A percentile compares a stretch with the other conserved stretches of the same genome.
Conservation (phyloP, 2,797 vertebrate species). For the Crenuchus spilurus region DNA sequence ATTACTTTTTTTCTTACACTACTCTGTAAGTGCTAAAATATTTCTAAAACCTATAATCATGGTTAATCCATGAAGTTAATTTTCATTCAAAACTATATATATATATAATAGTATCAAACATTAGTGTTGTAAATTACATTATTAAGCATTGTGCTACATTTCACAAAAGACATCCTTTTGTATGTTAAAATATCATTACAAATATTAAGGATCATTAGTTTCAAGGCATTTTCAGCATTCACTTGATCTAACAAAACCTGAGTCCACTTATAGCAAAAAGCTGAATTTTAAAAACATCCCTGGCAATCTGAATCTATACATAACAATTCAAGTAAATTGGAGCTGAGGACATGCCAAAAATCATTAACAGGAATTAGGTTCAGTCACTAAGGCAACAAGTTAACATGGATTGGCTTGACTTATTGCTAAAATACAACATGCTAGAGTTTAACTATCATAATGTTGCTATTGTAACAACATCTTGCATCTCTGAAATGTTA, state of each 20-base stretch:
- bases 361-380: neutral
- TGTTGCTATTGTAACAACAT: neutral
- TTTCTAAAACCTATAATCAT: neutral
- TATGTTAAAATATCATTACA: neutral
- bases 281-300: neutral
- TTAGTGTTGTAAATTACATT: neutral
- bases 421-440: too few species aligned
- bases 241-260: slow-evolving; percentile 28
- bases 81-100: neutral
- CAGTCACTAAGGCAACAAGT: neutral
- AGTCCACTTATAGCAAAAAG: slow-evolving; percentile 1
- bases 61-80: neutral
- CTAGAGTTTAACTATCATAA: neutral
- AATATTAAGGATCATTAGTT: neutral
- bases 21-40: slow-evolving; percentile 26
- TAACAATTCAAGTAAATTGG: slow-evolving; percentile 30
- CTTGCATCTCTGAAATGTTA: neutral
- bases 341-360: neutral
- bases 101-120: neutral
- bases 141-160: neutral
- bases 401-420: neutral
- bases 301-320: neutral
- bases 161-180: neutral
- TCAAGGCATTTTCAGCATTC: slow-evolving; percentile 4
- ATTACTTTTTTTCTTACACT: too few species aligned